Evolutionary conservation across 30 jellyfish, hydroid and myxozoan genomes (phyloP), one percentile per base, ranked within the genome.

Genomic region (Aurelia aurita complex sp. Pacific): DNA sequence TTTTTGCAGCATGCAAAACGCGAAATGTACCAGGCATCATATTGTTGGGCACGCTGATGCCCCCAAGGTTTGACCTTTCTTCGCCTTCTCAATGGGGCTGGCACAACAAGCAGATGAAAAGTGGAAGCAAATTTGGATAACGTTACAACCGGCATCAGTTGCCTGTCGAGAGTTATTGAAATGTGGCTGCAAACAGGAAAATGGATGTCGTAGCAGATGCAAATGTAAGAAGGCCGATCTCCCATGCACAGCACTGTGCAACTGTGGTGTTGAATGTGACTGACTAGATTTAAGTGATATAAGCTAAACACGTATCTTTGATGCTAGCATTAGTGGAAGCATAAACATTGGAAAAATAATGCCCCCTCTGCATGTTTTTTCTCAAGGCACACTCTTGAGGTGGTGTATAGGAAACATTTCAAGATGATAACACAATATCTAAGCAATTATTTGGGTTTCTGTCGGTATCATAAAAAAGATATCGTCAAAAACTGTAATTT

Each of bases 1-100:
- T 40, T 76, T n/a, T 16, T 23, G 77, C 77, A 51, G 57, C 86
- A 76, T 43, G 4, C 77, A 23, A 51, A 76, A 76, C 46, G 83
- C 6, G 86, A 83, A 46, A 82, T 76, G 55, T 76, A 76, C 77
- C 86, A 76, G 59, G 86, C 76, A 23, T 4, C 77, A 29, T 55
- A 76, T 55, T 76, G 86, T 55, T 76, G 86, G 86, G 86, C 69
- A 76, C 76, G 42, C 42, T 23, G 35, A 5, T 76, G 52, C 11
- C 78, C 5, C 38, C 10, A 40, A 18, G 10, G 6, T 46, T 62
- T 38, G 42, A 2, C 42, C 89, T 79, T 64, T 88, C 89, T 17
- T 35, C 67, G 12, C 89, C 89, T 33, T n/a, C 40, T 2, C 35
- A 32, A 2, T 79, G 83, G 84, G 84, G 69, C 10, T 79, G 83